A percentile compares a stretch with the other conserved stretches of the same genome.
phyloP scores from a whole-genome alignment of 2,113 vertebrate genomes.

The Clupea harengus region DNA sequence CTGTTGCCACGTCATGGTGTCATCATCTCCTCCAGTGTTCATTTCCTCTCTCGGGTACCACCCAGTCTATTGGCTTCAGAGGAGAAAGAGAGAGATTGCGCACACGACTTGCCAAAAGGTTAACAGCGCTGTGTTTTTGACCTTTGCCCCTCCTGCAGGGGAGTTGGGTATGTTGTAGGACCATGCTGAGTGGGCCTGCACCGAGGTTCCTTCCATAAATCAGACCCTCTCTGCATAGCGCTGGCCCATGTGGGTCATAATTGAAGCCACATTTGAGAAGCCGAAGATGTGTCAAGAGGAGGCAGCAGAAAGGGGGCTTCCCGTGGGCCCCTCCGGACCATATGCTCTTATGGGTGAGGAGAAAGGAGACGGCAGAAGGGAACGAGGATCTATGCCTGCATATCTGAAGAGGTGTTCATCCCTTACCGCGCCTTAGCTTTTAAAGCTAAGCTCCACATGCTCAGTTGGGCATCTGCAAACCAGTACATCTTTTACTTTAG shows the following conservation, averaged over 20 bases:
- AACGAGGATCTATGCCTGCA: neutral
- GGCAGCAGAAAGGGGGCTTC: neutral
- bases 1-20: neutral
- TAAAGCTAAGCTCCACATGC: neutral
- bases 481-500: neutral
- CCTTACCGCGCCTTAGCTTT: neutral
- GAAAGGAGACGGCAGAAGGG: neutral
- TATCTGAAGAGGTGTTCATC: neutral
- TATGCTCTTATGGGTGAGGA: conserved; percentile 12
- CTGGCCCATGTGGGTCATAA: conserved; percentile 78
- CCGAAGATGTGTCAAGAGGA: conserved; percentile 37
- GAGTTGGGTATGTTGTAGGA: conserved; percentile 75
- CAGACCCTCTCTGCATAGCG: conserved; percentile 58
- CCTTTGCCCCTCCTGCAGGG: conserved; percentile 82
- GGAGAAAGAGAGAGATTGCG: neutral
- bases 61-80: neutral
- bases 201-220: conserved; percentile 81
- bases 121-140: conserved; percentile 75
- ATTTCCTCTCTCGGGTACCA: conserved; percentile 30
- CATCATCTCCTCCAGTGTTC: neutral
- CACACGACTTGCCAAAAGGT: conserved; percentile 62
- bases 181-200: conserved; percentile 80
- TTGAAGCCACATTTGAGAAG: conserved; percentile 84
- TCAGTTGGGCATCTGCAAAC: neutral
- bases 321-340: neutral